Evolutionary conservation across 2,113 vertebrate genomes (phyloP).

Genomic region (Tapirus terrestris): DNA sequence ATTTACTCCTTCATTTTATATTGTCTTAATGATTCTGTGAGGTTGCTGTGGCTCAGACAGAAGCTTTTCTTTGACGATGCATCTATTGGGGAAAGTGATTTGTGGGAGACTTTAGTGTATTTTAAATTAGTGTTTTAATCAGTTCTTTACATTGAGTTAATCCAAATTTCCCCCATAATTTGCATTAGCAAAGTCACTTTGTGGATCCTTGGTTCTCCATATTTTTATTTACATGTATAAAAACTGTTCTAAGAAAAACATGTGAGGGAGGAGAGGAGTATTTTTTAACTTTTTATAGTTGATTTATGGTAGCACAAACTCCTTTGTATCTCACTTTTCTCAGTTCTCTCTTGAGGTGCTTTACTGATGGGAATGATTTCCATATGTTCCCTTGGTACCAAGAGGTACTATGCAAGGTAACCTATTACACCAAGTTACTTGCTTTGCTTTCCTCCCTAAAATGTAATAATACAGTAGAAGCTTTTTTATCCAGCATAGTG

Average conservation of each 20-base stretch:
- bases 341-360: constrained; percentile 68
- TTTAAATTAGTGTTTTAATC: constrained; percentile 51
- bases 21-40: constrained; percentile 70
- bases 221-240: constrained; percentile 65
- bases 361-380: constrained; percentile 56
- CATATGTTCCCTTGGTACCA: constrained; percentile 46
- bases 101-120: constrained; percentile 34
- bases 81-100: constrained; percentile 56
- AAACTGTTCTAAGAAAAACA: constrained; percentile 66
- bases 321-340: constrained; percentile 57
- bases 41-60: constrained; percentile 49
- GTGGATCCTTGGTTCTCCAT: constrained; percentile 61
- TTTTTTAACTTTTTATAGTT: constrained; percentile 73
- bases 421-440: constrained; percentile 51
- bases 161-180: constrained; percentile 58
- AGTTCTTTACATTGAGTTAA: constrained; percentile 57
- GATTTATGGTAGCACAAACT: constrained; percentile 69
- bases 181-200: constrained; percentile 69
- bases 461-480: constrained; percentile 49
- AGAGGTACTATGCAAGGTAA: constrained; percentile 50
- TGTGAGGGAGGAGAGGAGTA: constrained; percentile 44
- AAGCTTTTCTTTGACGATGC: constrained; percentile 60
- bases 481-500: constrained; percentile 32
- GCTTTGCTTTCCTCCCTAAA: constrained; percentile 48
- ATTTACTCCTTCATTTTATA: constrained; percentile 52